Evolutionary conservation across 2,888 invertebrate species (phyloP).

Genomic region (Mythimna lalbum): DNA sequence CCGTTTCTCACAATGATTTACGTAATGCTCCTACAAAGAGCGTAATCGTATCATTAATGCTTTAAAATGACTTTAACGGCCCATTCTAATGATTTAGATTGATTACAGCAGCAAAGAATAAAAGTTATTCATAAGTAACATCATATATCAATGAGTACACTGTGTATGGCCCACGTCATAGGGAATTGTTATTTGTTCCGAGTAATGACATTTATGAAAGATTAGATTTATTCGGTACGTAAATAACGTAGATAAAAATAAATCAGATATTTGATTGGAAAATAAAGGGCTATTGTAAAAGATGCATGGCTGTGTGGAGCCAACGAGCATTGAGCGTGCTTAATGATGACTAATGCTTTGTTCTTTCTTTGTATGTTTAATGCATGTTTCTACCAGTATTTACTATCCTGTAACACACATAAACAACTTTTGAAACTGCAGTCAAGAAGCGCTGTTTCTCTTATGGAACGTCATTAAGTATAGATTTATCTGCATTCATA

Average conservation of each 20-base stretch:
- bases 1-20: constrained; percentile 87
- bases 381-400: background rate
- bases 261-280: constrained; percentile 30
- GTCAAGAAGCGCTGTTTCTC: no score
- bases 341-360: background rate
- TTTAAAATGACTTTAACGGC: constrained; percentile 81
- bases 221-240: constrained; percentile 57
- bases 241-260: constrained; percentile 43
- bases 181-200: constrained; percentile 56
- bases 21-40: constrained; percentile 77
- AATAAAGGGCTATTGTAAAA: constrained; percentile 26
- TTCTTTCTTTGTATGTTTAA: background rate
- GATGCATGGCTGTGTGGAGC: background rate
- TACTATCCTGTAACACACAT: no score
- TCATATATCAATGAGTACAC: constrained; percentile 60
- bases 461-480: no score
- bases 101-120: constrained; percentile 74
- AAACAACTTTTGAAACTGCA: background rate
- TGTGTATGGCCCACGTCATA: constrained; percentile 43
- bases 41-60: constrained; percentile 84
- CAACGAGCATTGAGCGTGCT: constrained; percentile 4
- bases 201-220: constrained; percentile 58
- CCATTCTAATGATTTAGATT: constrained; percentile 84
- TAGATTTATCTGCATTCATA: no score
- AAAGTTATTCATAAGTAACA: constrained; percentile 62